phyloP scores from a whole-genome alignment of 2,888 invertebrate species.

The Eurois occulta region DNA sequence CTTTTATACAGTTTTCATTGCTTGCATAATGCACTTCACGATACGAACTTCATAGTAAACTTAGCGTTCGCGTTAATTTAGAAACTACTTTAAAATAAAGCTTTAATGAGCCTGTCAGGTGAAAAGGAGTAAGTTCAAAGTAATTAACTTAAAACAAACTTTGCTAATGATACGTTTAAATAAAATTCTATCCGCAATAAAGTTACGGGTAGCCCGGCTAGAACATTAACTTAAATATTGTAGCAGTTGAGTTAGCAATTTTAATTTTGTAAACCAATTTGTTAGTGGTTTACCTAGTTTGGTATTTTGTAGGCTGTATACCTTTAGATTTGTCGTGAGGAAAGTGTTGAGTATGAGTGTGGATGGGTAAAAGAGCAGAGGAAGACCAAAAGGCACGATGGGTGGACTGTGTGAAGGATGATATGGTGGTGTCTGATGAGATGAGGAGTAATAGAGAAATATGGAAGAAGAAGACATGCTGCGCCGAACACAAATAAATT shows the following conservation, averaged over 20 bases:
- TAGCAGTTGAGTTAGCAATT: not conserved
- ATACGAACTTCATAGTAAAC: conserved; percentile 14
- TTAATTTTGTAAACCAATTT: conserved; percentile 28
- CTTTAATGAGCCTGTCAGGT: conserved; percentile 40
- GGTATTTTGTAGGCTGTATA: not conserved
- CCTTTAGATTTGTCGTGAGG: no score
- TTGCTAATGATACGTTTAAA: conserved; percentile 48
- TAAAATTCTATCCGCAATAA: conserved; percentile 42
- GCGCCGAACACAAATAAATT: no score
- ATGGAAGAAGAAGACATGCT: no score
- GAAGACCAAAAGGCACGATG: no score
- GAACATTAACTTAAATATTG: conserved; percentile 26
- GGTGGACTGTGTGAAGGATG: no score
- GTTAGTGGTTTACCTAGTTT: not conserved
- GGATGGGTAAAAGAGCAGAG: no score
- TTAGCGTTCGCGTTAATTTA: conserved; percentile 22
- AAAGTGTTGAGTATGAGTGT: no score
- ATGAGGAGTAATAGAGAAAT: no score
- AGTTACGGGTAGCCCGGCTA: conserved; percentile 10
- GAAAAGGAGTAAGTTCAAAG: conserved; percentile 34
- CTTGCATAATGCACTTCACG: conserved; percentile 31
- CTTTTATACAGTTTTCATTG: conserved; percentile 5
- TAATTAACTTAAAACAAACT: conserved; percentile 55
- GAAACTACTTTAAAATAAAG: conserved; percentile 35
- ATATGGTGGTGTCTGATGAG: no score